Conservation (phyloP, 2,113 vertebrate genomes). For the Melanerpes aurifrons region DNA sequence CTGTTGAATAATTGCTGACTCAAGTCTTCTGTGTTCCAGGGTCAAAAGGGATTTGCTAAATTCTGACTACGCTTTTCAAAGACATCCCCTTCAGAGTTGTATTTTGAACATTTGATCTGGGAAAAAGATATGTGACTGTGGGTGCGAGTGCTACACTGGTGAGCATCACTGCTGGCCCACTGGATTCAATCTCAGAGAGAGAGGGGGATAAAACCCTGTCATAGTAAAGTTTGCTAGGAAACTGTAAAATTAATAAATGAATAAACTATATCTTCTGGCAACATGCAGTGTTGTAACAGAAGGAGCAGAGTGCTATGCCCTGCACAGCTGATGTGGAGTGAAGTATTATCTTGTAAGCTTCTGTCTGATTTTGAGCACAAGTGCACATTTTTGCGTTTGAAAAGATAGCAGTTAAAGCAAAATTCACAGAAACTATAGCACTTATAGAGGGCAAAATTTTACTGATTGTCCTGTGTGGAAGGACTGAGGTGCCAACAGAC, state of each 20-base stretch:
- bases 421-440: neutral
- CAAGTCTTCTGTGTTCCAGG: neutral
- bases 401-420: neutral
- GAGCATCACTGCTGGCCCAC: neutral
- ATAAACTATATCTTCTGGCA: neutral
- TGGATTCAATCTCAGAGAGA: neutral
- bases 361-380: neutral
- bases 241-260: neutral
- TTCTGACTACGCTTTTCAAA: neutral
- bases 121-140: neutral
- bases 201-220: neutral
- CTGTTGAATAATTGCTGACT: constrained; percentile 15
- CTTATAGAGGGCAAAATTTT: neutral
- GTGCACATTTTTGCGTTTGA: neutral
- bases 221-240: neutral
- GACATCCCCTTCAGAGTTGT: neutral
- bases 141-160: constrained; percentile 6
- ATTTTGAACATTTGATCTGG: neutral
- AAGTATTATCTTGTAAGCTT: neutral
- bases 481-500: rapidly evolving
- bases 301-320: neutral
- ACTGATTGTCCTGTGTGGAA: neutral
- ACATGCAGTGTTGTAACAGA: neutral
- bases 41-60: constrained; percentile 28
- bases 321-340: neutral